Evolutionary conservation across 2,888 invertebrate genomes (phyloP).

Genomic region (Myathropa florea): DNA sequence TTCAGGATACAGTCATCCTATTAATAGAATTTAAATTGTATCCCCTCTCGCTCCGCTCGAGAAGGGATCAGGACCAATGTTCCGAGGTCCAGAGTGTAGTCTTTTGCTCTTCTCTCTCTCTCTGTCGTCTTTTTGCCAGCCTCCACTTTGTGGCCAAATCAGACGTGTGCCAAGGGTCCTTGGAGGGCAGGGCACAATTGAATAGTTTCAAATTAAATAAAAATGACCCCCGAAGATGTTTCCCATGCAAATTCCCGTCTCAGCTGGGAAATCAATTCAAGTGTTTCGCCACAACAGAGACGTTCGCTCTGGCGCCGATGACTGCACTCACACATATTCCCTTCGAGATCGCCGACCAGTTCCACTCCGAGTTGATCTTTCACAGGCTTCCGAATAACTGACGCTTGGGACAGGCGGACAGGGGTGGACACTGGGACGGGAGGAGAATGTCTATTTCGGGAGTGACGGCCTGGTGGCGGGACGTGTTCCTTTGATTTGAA

Average conservation of each 20-base stretch:
- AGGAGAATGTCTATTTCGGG: slow-evolving; percentile 45
- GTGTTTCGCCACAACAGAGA: slow-evolving; percentile 14
- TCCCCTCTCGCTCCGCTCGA: neutral
- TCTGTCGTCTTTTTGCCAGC: too few relatives aligned
- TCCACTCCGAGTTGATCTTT: slow-evolving; percentile 34
- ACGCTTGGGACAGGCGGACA: too few relatives aligned
- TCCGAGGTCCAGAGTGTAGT: too few relatives aligned
- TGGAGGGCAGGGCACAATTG: slow-evolving; percentile 36
- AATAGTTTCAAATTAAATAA: slow-evolving; percentile 66
- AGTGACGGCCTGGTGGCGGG: neutral
- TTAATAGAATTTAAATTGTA: slow-evolving; percentile 56
- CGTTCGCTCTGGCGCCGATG: neutral
- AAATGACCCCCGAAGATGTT: slow-evolving; percentile 28
- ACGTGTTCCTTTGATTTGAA: slow-evolving; percentile 46
- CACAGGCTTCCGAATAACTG: too few relatives aligned
- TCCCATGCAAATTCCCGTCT: slow-evolving; percentile 39
- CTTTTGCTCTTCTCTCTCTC: too few relatives aligned
- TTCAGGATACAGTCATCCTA: slow-evolving; percentile 40
- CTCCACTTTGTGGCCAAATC: slow-evolving; percentile 21
- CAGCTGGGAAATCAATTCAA: slow-evolving; percentile 63
- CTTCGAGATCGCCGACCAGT: slow-evolving; percentile 31
- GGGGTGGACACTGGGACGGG: neutral
- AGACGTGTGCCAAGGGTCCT: slow-evolving; percentile 20
- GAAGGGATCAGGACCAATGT: neutral
- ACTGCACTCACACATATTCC: neutral